Conservation (phyloP, 2,113 vertebrate species). For the Sturnira hondurensis region DNA sequence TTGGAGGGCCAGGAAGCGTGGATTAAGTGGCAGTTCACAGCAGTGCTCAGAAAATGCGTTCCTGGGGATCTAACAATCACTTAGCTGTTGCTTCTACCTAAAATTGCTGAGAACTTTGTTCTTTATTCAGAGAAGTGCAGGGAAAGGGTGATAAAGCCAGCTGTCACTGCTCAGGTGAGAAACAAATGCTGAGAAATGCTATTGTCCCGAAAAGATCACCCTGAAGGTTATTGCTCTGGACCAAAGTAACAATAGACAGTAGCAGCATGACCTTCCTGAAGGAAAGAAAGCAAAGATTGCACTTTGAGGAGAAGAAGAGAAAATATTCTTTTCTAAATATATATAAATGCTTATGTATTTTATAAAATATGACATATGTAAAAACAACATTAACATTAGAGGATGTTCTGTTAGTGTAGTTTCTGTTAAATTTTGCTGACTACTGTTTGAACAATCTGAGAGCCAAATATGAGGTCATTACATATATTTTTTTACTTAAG, state of each 20-base stretch:
- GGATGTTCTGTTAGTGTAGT: background rate
- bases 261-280: background rate
- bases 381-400: background rate
- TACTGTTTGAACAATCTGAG: background rate
- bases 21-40: background rate
- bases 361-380: background rate
- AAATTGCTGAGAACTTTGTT: slow-evolving; percentile 25
- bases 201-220: slow-evolving; percentile 16
- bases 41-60: background rate
- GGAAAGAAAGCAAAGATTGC: background rate
- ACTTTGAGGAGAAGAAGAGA: background rate
- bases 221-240: background rate
- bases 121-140: background rate
- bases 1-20: background rate
- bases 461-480: background rate
- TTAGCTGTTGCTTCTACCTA: slow-evolving; percentile 10
- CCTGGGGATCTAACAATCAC: background rate
- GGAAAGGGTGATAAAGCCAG: background rate
- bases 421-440: slow-evolving; percentile 19
- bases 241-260: background rate
- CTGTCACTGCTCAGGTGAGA: background rate
- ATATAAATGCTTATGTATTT: background rate
- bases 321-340: background rate
- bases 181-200: background rate
- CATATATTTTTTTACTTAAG: background rate